Evolutionary conservation across 37 sponge, comb jelly and placozoan genomes (phyloP).

Genomic region (Trichoplax adhaerens): DNA sequence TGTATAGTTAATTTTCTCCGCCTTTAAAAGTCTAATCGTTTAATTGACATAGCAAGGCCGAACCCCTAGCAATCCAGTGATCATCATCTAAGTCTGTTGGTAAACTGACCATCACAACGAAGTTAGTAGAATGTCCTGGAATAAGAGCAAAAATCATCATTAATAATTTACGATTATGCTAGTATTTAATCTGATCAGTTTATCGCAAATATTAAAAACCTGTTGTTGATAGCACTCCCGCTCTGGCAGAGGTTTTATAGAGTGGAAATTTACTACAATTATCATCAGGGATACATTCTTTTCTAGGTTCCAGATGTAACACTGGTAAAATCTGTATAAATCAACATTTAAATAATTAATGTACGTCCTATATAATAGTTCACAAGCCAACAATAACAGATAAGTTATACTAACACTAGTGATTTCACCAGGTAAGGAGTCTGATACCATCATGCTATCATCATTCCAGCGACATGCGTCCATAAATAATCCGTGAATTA

Average conservation of each 20-base stretch:
- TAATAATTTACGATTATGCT: neutral
- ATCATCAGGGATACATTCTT: slow-evolving; percentile 37
- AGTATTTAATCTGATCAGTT: neutral
- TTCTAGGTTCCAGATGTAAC: slow-evolving; percentile 76
- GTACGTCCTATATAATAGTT: neutral
- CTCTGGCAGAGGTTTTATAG: slow-evolving; percentile 73
- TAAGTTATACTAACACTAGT: slow-evolving; percentile 32
- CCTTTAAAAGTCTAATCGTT: slow-evolving; percentile 26
- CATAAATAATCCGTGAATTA: slow-evolving; percentile 89
- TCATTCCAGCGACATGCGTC: slow-evolving; percentile 84
- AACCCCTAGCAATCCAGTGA: slow-evolving; percentile 89
- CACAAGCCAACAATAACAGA: slow-evolving; percentile 1
- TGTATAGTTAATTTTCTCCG: no score
- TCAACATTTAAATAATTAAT: neutral
- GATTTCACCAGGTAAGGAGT: slow-evolving; percentile 73
- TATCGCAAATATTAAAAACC: slow-evolving; percentile 11
- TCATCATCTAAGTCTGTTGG: slow-evolving; percentile 60
- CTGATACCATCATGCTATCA: slow-evolving; percentile 48
- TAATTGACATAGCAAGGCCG: slow-evolving; percentile 91
- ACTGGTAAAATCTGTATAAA: slow-evolving; percentile 43
- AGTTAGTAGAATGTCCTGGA: slow-evolving; percentile 94
- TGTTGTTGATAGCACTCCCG: slow-evolving; percentile 83
- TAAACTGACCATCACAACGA: slow-evolving; percentile 80
- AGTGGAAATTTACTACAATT: slow-evolving; percentile 49
- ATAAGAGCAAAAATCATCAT: neutral